Base-by-base conservation (phyloP, 2,113 vertebrate species). In the Talpa occidentalis region DNA sequence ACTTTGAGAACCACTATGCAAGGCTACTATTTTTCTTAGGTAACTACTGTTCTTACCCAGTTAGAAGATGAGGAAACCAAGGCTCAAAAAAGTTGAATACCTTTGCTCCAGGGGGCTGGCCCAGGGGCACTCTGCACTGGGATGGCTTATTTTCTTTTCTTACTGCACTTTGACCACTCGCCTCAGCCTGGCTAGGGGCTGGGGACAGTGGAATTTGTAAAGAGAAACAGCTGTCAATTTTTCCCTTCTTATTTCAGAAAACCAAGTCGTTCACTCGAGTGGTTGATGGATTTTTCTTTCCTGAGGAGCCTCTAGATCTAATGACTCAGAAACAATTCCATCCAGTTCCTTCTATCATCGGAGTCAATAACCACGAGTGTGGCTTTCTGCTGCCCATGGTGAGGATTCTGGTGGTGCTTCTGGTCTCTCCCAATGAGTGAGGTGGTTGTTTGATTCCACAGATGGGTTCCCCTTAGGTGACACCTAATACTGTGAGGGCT, bases 331-430 rank as follows among this genome's bases (percentile, higher is more conserved):
- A 98, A 74, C 79, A 97, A n/a, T 97, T 99, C 86, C 66, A 97
- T 26, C 89, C 97, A 37, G 76, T 99, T 47, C 98, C 99, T 2
- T 98, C 98, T 49, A 96, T 99, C 88, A 81, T 98, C n/a, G 98
- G 99, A 44, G 93, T 98, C 56, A 99, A 98, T 91, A 99, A 99
- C 95, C 97, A 99, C 10, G 98, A 99, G 96, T 99, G 98, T 95
- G 98, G 99, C 60, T 99, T 98, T 98, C 44, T 98, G 30, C 74
- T 99, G 32, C 73, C 96, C 32, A 8, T 59, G 69, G 98, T 97
- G 94, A 97, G 96, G 42, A 17, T 66, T n/a, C 78, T 5, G 0
- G 5, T 37, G 54, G 37, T 19, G 17, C 16, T 44, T 37, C 14
- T 28, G 44, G 40, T 30, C 0, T 83, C 1, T 21, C 19, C 79